These are phyloP conservation scores for Tonatia bakeri DNA, from an alignment of 2,113 vertebrate genomes.

Conservation along the genomic window DNA sequence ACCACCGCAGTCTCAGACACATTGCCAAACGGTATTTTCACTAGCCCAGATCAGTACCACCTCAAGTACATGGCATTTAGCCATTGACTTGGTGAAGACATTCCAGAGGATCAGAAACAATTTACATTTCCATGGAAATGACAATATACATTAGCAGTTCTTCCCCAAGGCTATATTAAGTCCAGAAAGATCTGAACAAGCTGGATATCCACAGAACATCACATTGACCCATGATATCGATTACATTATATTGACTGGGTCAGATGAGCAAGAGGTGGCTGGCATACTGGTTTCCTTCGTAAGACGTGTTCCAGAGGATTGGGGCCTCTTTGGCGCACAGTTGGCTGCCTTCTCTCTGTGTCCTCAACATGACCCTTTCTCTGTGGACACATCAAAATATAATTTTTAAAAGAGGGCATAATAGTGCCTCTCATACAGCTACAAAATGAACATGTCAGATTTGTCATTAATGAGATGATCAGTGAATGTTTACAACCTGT, in stretches of 20 bases:
- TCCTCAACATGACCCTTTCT: not conserved
- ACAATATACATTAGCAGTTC: not conserved
- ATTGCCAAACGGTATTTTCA: not conserved
- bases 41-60: not conserved
- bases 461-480: not conserved
- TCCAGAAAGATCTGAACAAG: not conserved
- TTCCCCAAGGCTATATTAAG: not conserved
- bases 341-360: not conserved
- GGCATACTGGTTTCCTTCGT: not conserved
- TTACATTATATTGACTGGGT: not conserved
- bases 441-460: not conserved
- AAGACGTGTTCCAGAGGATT: not conserved
- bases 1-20: not conserved
- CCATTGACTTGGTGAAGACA: not conserved
- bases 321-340: not conserved
- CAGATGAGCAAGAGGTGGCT: not conserved
- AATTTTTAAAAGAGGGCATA: not conserved
- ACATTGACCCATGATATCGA: not conserved
- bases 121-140: not conserved
- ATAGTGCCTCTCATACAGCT: not conserved
- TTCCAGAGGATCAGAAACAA: not conserved
- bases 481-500: not conserved
- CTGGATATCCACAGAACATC: not conserved
- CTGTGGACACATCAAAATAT: not conserved
- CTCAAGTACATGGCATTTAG: not conserved